Base-by-base conservation (phyloP, 1,140 invertebrate species). In the Coptotermes formosanus region DNA sequence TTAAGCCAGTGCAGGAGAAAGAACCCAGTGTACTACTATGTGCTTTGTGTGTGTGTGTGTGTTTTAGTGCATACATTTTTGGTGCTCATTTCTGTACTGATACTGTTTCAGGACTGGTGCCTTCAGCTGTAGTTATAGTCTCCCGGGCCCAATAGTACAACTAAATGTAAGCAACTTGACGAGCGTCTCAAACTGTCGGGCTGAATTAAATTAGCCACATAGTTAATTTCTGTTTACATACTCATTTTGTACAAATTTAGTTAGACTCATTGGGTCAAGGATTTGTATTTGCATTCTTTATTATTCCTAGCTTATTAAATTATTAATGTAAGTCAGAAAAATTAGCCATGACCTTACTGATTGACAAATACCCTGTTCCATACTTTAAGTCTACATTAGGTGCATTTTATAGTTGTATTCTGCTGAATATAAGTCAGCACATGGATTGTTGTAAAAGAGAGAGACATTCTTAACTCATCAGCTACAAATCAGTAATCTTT, bases 121-220 rank as follows among this genome's bases (percentile, higher is more conserved):
- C 85, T 69, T 85, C 85, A 75, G 85, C 85, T 19, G 85, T 85
- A 7, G 55, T 85, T 4, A 85, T 85, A 30, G 85, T 85, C 16
- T 75, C 85, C 23, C 85, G 85, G 64, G 16, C 25, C n/a, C 64
- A 75, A 30, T 75, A 75, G 64, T 75, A 75, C 64, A 25, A 64
- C 59, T 64, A 64, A 75, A 75, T 30, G 25, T 75, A 75, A 75
- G n/a, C 64, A 75, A 30, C 25, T 75, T 75, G n/a, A 9, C 3
- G 9, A 11, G 64, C 64, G 30, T 75, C 14, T 75, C 25, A n/a
- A 25, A 75, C 25, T 75, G 7, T 64, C 9, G n/a, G n/a, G 9
- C n/a, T 30, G n/a, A 25, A 75, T n/a, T 75, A 75, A 75, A 75
- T 75, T 75, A 75, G 25, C 25, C n/a, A 8, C 7, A n/a, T 75